Conservation (phyloP, 2,113 vertebrate species). For the Axis porcinus region DNA sequence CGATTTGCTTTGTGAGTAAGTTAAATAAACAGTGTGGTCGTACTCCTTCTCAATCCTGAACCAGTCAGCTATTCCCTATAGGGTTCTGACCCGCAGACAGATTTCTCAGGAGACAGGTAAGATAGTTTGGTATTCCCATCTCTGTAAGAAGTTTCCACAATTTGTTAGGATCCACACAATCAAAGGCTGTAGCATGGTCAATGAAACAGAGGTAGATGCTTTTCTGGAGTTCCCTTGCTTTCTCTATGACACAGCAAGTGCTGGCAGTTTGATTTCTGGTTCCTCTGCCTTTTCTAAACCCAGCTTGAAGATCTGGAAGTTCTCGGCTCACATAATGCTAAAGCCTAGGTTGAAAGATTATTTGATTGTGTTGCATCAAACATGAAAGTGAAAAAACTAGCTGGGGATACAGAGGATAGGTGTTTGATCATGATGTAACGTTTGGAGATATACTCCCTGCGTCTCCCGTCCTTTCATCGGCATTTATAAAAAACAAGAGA, state of each 20-base stretch:
- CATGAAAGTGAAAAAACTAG: background rate
- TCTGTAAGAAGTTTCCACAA: background rate
- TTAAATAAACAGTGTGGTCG: background rate
- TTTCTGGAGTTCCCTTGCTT: background rate
- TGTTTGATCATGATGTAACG: background rate
- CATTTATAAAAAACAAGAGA: background rate
- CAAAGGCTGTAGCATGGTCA: background rate
- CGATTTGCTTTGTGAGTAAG: background rate
- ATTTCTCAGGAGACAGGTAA: background rate
- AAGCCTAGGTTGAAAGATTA: background rate
- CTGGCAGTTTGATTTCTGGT: background rate
- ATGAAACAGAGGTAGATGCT: background rate
- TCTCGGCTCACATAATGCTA: background rate
- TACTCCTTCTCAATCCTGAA: background rate
- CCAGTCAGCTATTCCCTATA: background rate
- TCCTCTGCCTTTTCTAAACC: background rate
- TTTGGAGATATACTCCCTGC: background rate
- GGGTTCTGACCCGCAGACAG: fast-evolving
- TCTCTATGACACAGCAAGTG: background rate
- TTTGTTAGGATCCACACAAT: background rate
- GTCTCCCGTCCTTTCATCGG: background rate
- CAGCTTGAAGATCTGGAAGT: background rate
- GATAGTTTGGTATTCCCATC: background rate
- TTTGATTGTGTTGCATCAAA: background rate
- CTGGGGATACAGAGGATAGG: background rate